Conservation (phyloP, 1,140 invertebrate species). For the Asobara japonica region DNA sequence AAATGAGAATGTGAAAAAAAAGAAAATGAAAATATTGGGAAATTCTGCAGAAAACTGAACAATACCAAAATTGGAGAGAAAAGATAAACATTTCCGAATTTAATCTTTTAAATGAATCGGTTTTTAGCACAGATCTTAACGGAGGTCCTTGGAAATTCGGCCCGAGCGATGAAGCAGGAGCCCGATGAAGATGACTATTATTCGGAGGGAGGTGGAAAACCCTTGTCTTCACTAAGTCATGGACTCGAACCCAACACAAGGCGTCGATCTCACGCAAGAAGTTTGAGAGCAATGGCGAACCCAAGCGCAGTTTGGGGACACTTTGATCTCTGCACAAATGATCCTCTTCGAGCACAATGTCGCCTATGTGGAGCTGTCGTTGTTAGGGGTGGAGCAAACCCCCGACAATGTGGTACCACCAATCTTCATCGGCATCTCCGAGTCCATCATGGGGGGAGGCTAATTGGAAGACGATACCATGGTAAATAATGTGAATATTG, state of each 20-base stretch:
- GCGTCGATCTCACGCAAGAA: constrained; percentile 61
- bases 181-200: constrained; percentile 53
- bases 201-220: constrained; percentile 49
- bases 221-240: too few species aligned
- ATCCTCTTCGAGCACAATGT: constrained; percentile 62
- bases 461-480: constrained; percentile 63
- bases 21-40: too few species aligned
- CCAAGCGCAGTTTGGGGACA: constrained; percentile 66
- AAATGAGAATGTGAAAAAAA: too few species aligned
- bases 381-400: constrained; percentile 62
- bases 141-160: constrained; percentile 13
- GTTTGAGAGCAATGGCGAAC: constrained; percentile 62
- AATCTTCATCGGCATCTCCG: constrained; percentile 63
- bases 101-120: too few species aligned
- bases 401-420: constrained; percentile 64
- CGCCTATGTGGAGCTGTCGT: constrained; percentile 64
- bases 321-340: constrained; percentile 61
- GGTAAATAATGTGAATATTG: too few species aligned
- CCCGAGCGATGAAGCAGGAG: constrained; percentile 57
- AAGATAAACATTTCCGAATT: too few species aligned
- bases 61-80: too few species aligned
- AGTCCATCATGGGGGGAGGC: constrained; percentile 63
- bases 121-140: neutral
- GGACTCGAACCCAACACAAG: too few species aligned
- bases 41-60: too few species aligned